Evolutionary conservation across 1,140 invertebrate species (phyloP), one percentile per base, ranked within the genome.

Genomic region (Caenorhabditis brenneri): DNA sequence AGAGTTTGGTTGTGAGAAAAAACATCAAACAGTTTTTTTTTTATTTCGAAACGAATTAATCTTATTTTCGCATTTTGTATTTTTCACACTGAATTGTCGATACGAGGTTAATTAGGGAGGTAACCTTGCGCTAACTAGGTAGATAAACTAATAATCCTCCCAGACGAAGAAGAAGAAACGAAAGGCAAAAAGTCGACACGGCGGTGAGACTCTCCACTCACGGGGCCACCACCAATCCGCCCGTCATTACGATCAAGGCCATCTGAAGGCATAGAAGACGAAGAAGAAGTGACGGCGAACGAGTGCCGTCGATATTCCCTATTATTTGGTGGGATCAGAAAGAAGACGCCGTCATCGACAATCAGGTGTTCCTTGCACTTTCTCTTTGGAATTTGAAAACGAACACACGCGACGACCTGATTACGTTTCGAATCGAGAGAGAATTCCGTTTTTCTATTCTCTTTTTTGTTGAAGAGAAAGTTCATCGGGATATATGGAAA

Each of bases 201-300:
- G 65, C 65, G 65, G 65, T 74, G 65, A 74, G 65, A 74, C 65
- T 29, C 65, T n/a, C 48, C 48, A 51, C 48, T 27, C 39, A 29
- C 65, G 36, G 65, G 65, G 65, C 65, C 65, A 74, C 22, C 7
- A n/a, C 65, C 65, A 74, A 74, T 74, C 65, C 65, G 65, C 15
- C 58, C 65, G 65, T 74, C 65, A 74, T 74, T 74, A 74, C 65
- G 65, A 74, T 74, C 65, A 74, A 74, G 65, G 65, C 36, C 65
- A 74, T 74, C 36, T 42, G 22, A 39, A 42, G 53, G 65, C n/a
- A n/a, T 65, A 65, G 65, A 42, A 46, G 36, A 74, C 7, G 33
- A 12, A 42, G 33, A 12, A 42, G 29, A 33, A 46, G 65, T 74
- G 65, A 74, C 65, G 65, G 65, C n/a, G 65, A 46, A 42, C 65